Conservation (phyloP, 2,888 invertebrate genomes). For the Patella pellucida region DNA sequence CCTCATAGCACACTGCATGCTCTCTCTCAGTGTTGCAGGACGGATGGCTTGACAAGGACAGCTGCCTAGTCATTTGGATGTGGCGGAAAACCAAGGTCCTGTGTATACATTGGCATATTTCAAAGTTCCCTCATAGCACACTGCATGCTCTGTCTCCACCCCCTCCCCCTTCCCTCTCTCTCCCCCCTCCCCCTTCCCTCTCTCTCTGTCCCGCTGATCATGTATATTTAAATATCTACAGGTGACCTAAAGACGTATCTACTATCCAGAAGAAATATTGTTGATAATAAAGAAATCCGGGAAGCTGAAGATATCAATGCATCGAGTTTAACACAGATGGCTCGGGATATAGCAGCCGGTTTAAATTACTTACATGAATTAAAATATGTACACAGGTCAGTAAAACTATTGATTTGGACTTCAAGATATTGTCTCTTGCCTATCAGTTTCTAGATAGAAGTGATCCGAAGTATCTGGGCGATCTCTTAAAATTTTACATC, state of each 20-base stretch:
- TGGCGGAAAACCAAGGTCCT: no score
- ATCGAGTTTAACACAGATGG: slow-evolving; percentile 86
- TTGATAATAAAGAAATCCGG: slow-evolving; percentile 69
- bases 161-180: neutral
- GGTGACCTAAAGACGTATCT: slow-evolving; percentile 91
- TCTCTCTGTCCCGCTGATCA: neutral
- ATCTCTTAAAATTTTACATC: no score
- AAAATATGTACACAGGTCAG: slow-evolving; percentile 85
- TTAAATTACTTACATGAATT: slow-evolving; percentile 86
- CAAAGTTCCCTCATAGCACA: no score
- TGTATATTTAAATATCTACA: slow-evolving; percentile 46
- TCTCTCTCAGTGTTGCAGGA: no score
- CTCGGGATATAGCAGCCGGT: slow-evolving; percentile 88
- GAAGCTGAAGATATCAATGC: slow-evolving; percentile 82
- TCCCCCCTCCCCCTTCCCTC: neutral
- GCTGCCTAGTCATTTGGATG: no score
- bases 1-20: no score
- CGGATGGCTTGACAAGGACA: no score
- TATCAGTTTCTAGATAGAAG: no score
- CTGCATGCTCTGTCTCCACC: neutral
- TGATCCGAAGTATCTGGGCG: no score
- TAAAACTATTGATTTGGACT: no score
- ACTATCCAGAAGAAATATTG: slow-evolving; percentile 86
- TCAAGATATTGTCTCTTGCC: no score
- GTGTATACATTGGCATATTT: no score